These are phyloP conservation scores for Lacanobia wlatinum DNA, from an alignment of 2,888 invertebrate species.

Conservation along the genomic window DNA sequence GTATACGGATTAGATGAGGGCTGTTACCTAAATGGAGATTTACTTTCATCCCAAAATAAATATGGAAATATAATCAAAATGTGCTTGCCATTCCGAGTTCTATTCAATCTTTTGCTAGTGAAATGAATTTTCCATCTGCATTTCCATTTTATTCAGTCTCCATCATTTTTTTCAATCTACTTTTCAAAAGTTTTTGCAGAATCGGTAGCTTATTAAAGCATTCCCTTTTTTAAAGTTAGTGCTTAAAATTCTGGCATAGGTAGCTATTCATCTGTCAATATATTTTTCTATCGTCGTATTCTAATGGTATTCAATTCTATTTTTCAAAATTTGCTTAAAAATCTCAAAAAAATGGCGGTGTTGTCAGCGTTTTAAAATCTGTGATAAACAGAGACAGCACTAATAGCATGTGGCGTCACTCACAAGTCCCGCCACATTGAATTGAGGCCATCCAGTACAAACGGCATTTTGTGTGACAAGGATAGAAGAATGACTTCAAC, in stretches of 20 bases:
- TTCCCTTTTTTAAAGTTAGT: constrained; percentile 4
- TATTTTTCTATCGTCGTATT: no score
- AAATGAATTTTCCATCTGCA: constrained; percentile 54
- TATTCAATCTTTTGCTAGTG: constrained; percentile 32
- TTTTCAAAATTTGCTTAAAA: no score
- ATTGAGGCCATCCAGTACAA: no score
- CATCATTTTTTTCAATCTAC: constrained; percentile 39
- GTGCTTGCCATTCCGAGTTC: constrained; percentile 33
- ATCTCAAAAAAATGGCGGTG: no score
- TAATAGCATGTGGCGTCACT: no score
- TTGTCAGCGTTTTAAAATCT: no score
- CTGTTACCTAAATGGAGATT: constrained; percentile 21
- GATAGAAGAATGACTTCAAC: no score
- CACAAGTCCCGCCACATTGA: no score
- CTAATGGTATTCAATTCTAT: no score
- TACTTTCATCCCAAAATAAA: constrained; percentile 31
- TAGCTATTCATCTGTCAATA: no score
- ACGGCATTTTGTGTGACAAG: no score
- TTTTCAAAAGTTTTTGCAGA: constrained; percentile 17
- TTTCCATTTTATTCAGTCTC: constrained; percentile 50
- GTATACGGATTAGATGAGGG: neutral
- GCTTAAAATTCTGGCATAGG: constrained; percentile 12
- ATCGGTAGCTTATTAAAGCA: constrained; percentile 7
- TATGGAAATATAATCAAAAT: constrained; percentile 42
- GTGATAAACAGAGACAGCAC: no score